Evolutionary conservation across 1,140 invertebrate genomes (phyloP), one percentile per base, ranked within the genome.

Genomic region (Ditylenchus dipsaci): DNA sequence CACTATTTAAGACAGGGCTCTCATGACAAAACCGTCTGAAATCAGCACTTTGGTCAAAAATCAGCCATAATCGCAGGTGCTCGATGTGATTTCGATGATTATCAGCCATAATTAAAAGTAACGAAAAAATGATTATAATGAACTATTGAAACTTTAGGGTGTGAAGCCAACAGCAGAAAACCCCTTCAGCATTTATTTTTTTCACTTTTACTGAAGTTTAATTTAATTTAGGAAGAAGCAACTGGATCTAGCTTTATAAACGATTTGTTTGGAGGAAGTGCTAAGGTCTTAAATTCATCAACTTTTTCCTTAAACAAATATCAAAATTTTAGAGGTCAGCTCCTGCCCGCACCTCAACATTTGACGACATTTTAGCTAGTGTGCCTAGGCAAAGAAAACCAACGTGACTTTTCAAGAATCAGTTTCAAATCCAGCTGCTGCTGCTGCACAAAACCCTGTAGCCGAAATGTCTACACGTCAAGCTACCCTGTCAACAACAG

Each of bases 311-410:
- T 38, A 5, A 38, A 38, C 33, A 38, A 38, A 11, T 5, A 38
- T 5, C 3, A 38, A 38, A 53, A 53, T 5, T 53, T 53, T 30
- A 30, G 15, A 29, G 19, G 8, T 21, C 58, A 33, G n/a, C n/a
- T 45, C 47, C 30, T 17, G 53, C 19, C 38, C 65, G 67, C 3
- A 26, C 49, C 38, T 68, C 67, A 0, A 53, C 60, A 9, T 47
- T 68, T n/a, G 61, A 68, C 11, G 67, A 68, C n/a, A 68, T 68
- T 30, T 56, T 68, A 17, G 67, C 67, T 0, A 68, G 67, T 57
- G 72, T 60, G 9, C 19, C 69, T 23, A 71, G n/a, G 27, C 71
- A 72, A 45, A 30, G 69, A 17, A 71, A 43, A 21, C 62, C 63
- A 17, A 65, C 59, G 71, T 73, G 1, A 65, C 61, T 5, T 73